Conservation (phyloP, 2,797 vertebrate genomes). For the Pangasius mekongensis region DNA sequence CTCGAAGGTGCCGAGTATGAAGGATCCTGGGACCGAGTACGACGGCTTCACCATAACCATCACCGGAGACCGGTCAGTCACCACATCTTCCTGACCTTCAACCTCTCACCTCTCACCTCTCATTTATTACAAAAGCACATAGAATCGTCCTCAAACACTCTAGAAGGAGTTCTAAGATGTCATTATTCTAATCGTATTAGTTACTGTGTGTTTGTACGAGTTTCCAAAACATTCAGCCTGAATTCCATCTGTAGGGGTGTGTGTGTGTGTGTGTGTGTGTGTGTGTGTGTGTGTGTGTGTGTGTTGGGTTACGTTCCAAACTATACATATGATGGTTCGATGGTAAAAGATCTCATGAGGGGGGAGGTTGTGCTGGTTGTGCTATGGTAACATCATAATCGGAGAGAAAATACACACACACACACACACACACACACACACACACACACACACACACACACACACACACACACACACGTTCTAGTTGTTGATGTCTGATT, state of each 20-base stretch:
- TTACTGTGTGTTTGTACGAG: background rate
- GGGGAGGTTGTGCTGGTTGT: background rate
- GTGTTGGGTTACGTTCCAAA: background rate
- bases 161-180: background rate
- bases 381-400: background rate
- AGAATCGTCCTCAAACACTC: background rate
- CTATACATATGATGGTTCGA: background rate
- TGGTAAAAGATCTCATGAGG: background rate
- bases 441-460: background rate
- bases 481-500: background rate
- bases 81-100: background rate
- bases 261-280: background rate
- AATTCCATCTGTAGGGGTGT: background rate
- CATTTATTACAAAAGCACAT: too few relatives aligned
- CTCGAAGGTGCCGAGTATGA: slow-evolving; percentile 94
- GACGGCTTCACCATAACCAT: slow-evolving; percentile 97
- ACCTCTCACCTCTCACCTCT: background rate
- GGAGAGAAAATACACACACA: background rate
- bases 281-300: background rate
- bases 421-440: background rate
- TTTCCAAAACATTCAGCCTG: background rate
- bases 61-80: slow-evolving; percentile 87
- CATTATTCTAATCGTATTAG: background rate
- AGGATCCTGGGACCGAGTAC: slow-evolving; percentile 90
- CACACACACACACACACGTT: background rate